Evolutionary conservation across 1,140 invertebrate genomes (phyloP).

Genomic region (Rhagoletis zephyria): DNA sequence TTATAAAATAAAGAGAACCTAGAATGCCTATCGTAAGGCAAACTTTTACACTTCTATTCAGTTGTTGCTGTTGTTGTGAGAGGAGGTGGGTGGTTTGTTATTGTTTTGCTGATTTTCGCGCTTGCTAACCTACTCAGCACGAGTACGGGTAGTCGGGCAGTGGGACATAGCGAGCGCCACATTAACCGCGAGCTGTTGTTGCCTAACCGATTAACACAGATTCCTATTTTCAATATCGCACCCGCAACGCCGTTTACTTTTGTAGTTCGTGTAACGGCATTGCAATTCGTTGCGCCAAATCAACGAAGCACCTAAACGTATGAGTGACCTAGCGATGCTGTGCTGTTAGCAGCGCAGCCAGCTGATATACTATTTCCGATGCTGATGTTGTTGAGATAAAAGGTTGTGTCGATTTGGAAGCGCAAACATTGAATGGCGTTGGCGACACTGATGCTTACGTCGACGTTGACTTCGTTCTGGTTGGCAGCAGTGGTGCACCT

Average conservation of each 20-base stretch:
- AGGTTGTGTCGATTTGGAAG: not conserved
- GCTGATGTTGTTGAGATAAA: not conserved
- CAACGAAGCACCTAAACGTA: not conserved
- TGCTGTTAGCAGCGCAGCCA: not conserved
- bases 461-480: not conserved
- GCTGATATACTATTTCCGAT: not conserved
- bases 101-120: constrained; percentile 10
- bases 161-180: constrained; percentile 2
- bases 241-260: not conserved
- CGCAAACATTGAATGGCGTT: not conserved
- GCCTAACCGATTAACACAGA: constrained; percentile 49
- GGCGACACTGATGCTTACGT: not conserved
- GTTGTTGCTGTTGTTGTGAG: not conserved
- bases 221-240: constrained; percentile 14
- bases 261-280: not conserved
- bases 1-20: not conserved
- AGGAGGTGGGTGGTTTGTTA: constrained; percentile 28
- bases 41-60: not conserved
- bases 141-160: not conserved
- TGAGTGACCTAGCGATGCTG: constrained; percentile 50
- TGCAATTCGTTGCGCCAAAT: not conserved
- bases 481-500: not conserved
- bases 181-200: constrained; percentile 20
- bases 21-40: not conserved
- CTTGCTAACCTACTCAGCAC: constrained; percentile 5